These are phyloP conservation scores for Heliangelus exortis DNA, from an alignment of 2,797 vertebrate genomes.

Conservation along the genomic window DNA sequence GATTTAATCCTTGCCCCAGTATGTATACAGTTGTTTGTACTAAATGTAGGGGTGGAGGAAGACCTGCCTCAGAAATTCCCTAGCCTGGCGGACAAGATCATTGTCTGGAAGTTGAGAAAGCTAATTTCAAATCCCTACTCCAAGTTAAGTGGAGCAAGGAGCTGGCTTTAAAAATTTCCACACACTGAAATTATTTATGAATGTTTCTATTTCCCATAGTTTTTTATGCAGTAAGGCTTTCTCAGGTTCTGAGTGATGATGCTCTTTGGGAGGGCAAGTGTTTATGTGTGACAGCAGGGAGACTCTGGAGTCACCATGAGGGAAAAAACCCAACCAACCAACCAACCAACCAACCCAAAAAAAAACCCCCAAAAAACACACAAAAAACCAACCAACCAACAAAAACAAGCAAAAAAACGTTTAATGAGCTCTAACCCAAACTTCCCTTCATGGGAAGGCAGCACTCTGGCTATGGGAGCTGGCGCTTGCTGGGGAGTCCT, in stretches of 20 bases:
- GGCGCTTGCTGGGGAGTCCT: background rate
- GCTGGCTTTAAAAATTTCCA: background rate
- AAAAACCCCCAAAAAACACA: no score
- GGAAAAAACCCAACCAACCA: background rate
- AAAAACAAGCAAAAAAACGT: background rate
- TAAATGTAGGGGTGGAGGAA: background rate
- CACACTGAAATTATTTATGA: background rate
- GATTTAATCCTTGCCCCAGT: background rate
- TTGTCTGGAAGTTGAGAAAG: background rate
- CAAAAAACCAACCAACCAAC: no score
- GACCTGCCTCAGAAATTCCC: background rate
- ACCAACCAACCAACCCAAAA: no score
- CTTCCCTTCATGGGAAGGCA: background rate
- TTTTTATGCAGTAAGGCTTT: background rate
- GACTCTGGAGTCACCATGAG: background rate
- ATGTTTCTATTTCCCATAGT: background rate
- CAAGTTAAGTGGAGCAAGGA: background rate
- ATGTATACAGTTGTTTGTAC: background rate
- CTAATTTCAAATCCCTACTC: background rate
- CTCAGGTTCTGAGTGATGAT: background rate
- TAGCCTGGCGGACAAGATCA: background rate
- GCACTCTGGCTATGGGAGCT: background rate
- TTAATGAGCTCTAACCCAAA: background rate
- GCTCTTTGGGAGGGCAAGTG: background rate
- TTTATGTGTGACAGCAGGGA: background rate